Evolutionary conservation across 1,140 invertebrate genomes (phyloP).

Genomic region (Leucophenga varia): DNA sequence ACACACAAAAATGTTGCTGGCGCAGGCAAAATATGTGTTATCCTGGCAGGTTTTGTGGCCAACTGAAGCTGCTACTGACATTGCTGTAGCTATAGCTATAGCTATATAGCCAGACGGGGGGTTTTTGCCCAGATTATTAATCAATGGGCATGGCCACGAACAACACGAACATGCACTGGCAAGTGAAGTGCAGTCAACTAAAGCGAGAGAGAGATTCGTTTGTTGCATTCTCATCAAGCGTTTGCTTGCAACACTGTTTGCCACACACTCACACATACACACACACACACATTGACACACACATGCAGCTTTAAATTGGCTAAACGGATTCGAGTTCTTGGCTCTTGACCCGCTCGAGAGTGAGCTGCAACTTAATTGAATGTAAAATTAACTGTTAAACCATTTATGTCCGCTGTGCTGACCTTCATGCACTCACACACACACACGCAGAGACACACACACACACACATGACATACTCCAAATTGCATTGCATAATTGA

Average conservation of each 20-base stretch:
- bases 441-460: neutral
- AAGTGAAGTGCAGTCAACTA: constrained; percentile 17
- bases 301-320: constrained; percentile 11
- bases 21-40: constrained; percentile 17
- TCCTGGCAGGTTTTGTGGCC: constrained; percentile 12
- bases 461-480: neutral
- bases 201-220: constrained; percentile 17
- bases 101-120: constrained; percentile 4
- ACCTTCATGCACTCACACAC: neutral
- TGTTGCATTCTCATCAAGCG: neutral
- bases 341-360: too few species aligned
- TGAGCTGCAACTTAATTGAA: constrained; percentile 31
- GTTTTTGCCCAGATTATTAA: constrained; percentile 23
- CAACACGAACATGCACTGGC: too few species aligned
- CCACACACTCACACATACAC: constrained; percentile 11
- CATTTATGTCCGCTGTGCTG: constrained; percentile 13
- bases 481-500: too few species aligned
- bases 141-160: too few species aligned
- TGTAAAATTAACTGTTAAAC: constrained; percentile 42
- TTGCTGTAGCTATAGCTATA: too few species aligned
- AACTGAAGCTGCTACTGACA: neutral
- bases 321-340: too few species aligned
- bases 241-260: too few species aligned
- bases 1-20: too few species aligned
- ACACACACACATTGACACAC: constrained; percentile 1